phyloP scores from a whole-genome alignment of 2,113 vertebrate genomes.

The Phaethon lepturus region DNA sequence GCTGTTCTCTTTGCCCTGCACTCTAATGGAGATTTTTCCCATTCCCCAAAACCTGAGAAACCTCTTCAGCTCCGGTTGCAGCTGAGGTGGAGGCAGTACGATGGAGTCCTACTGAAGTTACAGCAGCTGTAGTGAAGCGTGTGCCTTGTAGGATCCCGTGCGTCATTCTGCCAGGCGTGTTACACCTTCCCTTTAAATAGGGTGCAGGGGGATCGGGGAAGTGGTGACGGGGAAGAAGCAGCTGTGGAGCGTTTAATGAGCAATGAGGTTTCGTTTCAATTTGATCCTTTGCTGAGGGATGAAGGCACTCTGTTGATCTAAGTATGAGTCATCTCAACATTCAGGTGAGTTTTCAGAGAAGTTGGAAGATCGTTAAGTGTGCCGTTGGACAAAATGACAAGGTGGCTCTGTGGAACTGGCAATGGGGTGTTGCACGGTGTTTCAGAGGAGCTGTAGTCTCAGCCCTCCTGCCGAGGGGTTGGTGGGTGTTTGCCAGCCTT shows the following conservation, averaged over 20 bases:
- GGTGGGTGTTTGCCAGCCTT: neutral
- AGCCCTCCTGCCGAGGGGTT: neutral
- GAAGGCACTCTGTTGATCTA: neutral
- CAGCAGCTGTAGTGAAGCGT: neutral
- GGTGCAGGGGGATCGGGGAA: neutral
- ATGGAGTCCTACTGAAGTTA: neutral
- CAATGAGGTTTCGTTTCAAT: neutral
- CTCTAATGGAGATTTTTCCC: neutral
- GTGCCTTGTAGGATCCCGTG: neutral
- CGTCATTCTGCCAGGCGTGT: fast-evolving
- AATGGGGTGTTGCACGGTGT: neutral
- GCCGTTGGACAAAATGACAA: neutral
- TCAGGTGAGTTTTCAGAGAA: neutral
- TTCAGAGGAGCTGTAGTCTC: neutral
- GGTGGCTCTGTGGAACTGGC: neutral
- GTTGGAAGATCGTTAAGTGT: neutral
- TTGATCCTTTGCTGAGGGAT: neutral
- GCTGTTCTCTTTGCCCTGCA: neutral
- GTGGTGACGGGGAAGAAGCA: neutral
- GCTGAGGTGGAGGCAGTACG: neutral
- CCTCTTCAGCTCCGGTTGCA: neutral
- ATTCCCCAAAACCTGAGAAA: neutral
- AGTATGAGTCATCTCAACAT: neutral
- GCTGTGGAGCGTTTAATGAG: neutral
- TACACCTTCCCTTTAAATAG: neutral